These are phyloP conservation scores for Azorinus chamasolen DNA, from an alignment of 2,888 invertebrate species.

Conservation along the genomic window DNA sequence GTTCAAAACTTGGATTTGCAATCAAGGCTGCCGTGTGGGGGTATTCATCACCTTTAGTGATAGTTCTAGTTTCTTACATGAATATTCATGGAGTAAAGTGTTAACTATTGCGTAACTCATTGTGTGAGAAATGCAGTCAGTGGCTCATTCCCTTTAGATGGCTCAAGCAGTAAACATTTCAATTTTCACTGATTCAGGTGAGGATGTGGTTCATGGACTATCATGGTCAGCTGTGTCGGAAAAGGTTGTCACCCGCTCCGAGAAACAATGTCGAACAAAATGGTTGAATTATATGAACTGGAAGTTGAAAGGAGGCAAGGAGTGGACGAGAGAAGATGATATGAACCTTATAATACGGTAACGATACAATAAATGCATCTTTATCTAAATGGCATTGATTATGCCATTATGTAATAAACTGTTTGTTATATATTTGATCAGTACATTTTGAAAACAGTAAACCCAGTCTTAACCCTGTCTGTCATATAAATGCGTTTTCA, in stretches of 20 bases:
- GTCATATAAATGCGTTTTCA: too few species aligned
- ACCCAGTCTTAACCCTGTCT: too few species aligned
- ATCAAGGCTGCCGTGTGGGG: too few species aligned
- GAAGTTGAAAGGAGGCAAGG: conserved; percentile 87
- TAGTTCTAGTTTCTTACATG: too few species aligned
- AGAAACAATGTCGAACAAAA: conserved; percentile 88
- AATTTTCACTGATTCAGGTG: too few species aligned
- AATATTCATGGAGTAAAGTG: too few species aligned
- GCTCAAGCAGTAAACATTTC: too few species aligned
- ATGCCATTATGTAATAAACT: background rate
- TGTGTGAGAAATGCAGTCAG: too few species aligned
- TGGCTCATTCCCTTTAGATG: too few species aligned
- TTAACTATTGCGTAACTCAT: too few species aligned
- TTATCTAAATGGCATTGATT: background rate
- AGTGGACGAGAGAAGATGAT: conserved; percentile 87
- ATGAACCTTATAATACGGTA: conserved; percentile 86
- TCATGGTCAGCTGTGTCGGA: conserved; percentile 87
- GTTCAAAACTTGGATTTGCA: too few species aligned
- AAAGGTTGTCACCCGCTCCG: conserved; percentile 86
- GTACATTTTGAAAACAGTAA: background rate
- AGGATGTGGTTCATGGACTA: conserved; percentile 86
- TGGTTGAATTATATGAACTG: conserved; percentile 88
- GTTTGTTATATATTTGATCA: background rate
- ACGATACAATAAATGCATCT: conserved; percentile 8
- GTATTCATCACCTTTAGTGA: too few species aligned